These are phyloP conservation scores for Bilobella aurantiaca DNA, from an alignment of 1,140 invertebrate genomes.

Conservation along the genomic window DNA sequence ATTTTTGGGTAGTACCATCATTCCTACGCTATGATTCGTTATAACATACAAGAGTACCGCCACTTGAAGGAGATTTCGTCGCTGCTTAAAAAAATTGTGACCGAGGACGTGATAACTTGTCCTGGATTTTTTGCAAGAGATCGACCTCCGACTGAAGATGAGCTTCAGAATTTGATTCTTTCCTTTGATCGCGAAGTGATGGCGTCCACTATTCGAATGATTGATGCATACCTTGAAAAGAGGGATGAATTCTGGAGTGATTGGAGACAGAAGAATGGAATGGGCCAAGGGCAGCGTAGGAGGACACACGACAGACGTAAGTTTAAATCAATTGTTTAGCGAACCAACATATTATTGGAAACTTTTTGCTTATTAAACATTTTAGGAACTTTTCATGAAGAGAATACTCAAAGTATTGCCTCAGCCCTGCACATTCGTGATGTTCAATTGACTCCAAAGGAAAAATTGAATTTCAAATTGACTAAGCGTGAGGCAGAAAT, in stretches of 20 bases:
- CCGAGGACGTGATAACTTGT: neutral
- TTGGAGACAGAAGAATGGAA: slow-evolving; percentile 13
- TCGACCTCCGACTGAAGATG: slow-evolving; percentile 19
- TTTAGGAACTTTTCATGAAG: slow-evolving; percentile 28
- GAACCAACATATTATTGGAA: neutral
- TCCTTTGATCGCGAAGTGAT: slow-evolving; percentile 22
- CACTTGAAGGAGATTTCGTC: slow-evolving; percentile 28
- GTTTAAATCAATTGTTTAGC: neutral
- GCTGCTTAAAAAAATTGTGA: slow-evolving; percentile 19
- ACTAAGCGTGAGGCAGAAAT: slow-evolving; percentile 25
- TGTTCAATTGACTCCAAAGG: slow-evolving; percentile 13
- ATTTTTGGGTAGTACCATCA: slow-evolving; percentile 30
- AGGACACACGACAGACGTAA: slow-evolving; percentile 31
- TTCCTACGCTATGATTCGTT: slow-evolving; percentile 28
- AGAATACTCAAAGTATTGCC: slow-evolving; percentile 31
- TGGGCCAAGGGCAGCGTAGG: neutral
- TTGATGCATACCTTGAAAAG: slow-evolving; percentile 18
- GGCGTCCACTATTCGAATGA: slow-evolving; percentile 5
- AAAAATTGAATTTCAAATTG: neutral
- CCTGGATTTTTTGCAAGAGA: slow-evolving; percentile 13
- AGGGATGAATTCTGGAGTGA: slow-evolving; percentile 21
- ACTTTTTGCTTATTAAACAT: neutral
- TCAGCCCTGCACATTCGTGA: slow-evolving; percentile 32
- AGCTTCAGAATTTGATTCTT: slow-evolving; percentile 22
- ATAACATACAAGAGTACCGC: slow-evolving; percentile 30